A percentile compares a stretch with the other conserved stretches of the same genome.
Evolutionary conservation across 2,797 vertebrate genomes (phyloP).

Genomic region (Telmatherina bonti): DNA sequence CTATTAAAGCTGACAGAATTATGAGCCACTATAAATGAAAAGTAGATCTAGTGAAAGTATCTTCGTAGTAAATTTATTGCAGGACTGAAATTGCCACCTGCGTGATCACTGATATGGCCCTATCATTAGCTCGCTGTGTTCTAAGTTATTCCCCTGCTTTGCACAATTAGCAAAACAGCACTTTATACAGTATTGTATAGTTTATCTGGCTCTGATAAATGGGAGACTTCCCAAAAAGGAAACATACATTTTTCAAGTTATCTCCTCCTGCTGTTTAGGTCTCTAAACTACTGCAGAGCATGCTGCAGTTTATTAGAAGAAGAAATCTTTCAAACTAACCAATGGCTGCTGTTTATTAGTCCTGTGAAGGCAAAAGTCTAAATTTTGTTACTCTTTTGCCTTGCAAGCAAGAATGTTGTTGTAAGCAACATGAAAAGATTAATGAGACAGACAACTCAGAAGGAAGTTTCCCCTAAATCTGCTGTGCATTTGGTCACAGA

Average conservation of each 20-base stretch:
- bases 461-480: background rate
- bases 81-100: conserved; percentile 34
- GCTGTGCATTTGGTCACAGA: background rate
- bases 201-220: conserved; percentile 18
- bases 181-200: conserved; percentile 7
- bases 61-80: conserved; percentile 50
- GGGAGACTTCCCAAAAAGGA: background rate
- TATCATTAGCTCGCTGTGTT: conserved; percentile 49
- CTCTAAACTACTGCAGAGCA: conserved; percentile 15
- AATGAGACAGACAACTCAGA: background rate
- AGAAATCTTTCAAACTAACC: background rate
- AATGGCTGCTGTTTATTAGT: background rate
- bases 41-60: conserved; percentile 49
- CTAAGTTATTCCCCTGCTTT: conserved; percentile 28
- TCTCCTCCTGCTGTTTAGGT: conserved; percentile 20
- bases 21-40: conserved; percentile 62
- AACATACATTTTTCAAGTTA: conserved; percentile 31
- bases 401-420: background rate
- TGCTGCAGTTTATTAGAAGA: background rate
- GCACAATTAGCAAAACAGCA: conserved; percentile 54
- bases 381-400: conserved; percentile 1
- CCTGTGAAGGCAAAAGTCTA: conserved; percentile 7
- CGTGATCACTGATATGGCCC: conserved; percentile 36
- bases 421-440: background rate
- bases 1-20: conserved; percentile 63